These are phyloP conservation scores for Zootoca vivipara DNA, from an alignment of 2,113 vertebrate species.

Conservation along the genomic window DNA sequence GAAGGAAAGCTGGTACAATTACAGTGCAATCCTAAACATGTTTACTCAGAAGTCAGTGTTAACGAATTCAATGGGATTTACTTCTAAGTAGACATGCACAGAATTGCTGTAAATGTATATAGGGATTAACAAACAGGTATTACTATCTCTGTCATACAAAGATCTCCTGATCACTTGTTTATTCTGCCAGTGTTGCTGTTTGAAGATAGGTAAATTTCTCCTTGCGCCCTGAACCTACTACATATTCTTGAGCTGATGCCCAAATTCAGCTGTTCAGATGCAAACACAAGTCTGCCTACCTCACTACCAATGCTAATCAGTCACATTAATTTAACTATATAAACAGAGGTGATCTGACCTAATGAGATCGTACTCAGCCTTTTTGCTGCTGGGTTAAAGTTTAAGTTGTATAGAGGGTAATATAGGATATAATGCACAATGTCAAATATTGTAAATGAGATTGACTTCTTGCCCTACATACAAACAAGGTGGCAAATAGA, in stretches of 20 bases:
- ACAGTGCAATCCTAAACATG: too few relatives aligned
- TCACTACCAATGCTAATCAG: neutral
- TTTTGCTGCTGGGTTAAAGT: too few relatives aligned
- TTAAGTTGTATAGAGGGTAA: too few relatives aligned
- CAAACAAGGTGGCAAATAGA: neutral
- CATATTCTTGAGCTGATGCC: neutral
- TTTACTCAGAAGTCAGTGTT: too few relatives aligned
- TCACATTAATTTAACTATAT: neutral
- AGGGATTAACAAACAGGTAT: slow-evolving; percentile 32
- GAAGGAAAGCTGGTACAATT: slow-evolving; percentile 26
- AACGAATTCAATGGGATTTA: too few relatives aligned
- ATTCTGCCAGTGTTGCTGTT: neutral
- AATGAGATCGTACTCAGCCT: neutral
- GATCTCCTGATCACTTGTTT: neutral
- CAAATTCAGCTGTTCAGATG: neutral
- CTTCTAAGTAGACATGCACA: too few relatives aligned
- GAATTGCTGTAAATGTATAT: neutral
- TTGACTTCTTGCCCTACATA: neutral
- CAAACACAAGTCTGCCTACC: neutral
- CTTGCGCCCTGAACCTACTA: slow-evolving; percentile 4
- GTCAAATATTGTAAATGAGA: neutral
- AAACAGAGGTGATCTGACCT: neutral
- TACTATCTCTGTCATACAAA: slow-evolving; percentile 14
- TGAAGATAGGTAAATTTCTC: neutral
- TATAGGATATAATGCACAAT: too few relatives aligned